Conservation (phyloP, 2,113 vertebrate genomes). For the Scopus umbretta region DNA sequence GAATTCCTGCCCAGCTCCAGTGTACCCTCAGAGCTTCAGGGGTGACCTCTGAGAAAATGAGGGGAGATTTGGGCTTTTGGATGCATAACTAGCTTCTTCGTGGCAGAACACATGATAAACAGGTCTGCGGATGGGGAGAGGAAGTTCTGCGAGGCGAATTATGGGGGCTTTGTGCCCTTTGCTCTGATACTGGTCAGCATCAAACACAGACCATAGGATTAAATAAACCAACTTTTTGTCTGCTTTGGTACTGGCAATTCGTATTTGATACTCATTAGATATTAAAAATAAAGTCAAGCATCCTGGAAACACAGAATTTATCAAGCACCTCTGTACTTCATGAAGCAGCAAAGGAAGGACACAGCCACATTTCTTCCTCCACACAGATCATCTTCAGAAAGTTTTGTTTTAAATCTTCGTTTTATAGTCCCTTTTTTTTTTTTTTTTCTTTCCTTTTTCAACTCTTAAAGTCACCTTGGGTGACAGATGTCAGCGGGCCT, state of each 20-base stretch:
- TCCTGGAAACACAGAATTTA: background rate
- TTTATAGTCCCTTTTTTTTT: background rate
- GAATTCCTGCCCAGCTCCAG: background rate
- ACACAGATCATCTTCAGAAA: background rate
- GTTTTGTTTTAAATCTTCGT: background rate
- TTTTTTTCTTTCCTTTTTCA: background rate
- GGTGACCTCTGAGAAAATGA: background rate
- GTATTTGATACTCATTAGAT: background rate
- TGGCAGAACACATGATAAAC: background rate
- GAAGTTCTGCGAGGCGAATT: background rate
- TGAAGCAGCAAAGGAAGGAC: background rate
- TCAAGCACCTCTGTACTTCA: background rate
- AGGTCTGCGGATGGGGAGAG: background rate
- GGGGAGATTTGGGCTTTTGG: background rate
- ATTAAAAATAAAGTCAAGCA: background rate
- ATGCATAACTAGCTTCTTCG: background rate
- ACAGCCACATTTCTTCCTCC: background rate
- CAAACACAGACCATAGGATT: background rate
- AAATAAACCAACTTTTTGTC: background rate
- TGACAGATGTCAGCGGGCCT: conserved; percentile 13
- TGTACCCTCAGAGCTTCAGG: background rate
- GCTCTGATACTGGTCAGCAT: background rate
- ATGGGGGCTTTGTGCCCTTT: background rate
- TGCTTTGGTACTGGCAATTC: background rate
- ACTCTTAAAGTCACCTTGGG: conserved; percentile 1